Base-by-base conservation (phyloP, 2,888 invertebrate genomes). In the Heliconius erato region DNA sequence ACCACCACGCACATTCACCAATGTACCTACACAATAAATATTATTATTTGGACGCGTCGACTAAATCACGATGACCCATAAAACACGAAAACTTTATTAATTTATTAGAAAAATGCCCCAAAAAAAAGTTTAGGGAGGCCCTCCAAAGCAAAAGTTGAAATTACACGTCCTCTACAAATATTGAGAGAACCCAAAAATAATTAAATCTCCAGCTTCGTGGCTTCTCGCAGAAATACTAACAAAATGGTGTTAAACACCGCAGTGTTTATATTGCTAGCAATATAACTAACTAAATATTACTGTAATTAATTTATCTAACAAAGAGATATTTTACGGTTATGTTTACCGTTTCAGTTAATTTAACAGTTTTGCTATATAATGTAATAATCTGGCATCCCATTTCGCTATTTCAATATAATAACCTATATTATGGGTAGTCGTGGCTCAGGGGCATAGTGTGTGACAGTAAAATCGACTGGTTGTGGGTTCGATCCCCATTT, bases 151-250 rank as follows among this genome's bases (percentile, higher is more conserved):
- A 65, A 78, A 76, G 63, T 63, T 63, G 9, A 63, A 76, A 40
- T 76, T 26, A 23, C 54, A 35, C 59, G 44, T 78, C 81, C 71
- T 65, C 32, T 71, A 35, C 69, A 81, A 81, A 81, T 49, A 72
- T 81, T 81, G 26, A 49, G 28, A 65, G 26, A 68, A 63, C 40
- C 40, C 65, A 44, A 63, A 49, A 59, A 77, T 77, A 81, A 81
- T 81, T 77, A 81, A 81, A 81, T 81, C 68, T 28, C 44, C 26
- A 16, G 63, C 77, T 78, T 63, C 44, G 32, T 32, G 40, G 54
- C 59, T 59, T 59, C 76, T 19, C 59, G 59, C 28, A 69, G 40
- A 23, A 28, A 40, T 40, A 54, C 35, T 59, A 28, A 40, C 35
- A 69, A 63, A 71, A 49, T 63, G 63, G 63, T n/a, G 32, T 59